phyloP scores from a whole-genome alignment of 2,113 vertebrate species.

The Bucco capensis region DNA sequence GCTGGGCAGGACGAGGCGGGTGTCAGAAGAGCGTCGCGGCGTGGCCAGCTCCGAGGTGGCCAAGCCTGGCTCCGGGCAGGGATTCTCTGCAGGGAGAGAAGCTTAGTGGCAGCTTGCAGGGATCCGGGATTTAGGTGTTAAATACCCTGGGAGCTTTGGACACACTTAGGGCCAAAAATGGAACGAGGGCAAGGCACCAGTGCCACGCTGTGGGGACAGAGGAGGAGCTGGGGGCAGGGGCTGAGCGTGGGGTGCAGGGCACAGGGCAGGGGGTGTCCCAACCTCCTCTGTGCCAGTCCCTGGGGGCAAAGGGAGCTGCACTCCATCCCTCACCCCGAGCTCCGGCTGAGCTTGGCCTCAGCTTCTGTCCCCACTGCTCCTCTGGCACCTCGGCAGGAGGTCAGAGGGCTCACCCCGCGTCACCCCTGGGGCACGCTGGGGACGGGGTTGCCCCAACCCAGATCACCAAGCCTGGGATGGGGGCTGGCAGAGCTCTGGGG shows the following conservation, averaged over 20 bases:
- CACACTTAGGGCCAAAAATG: conserved; percentile 23
- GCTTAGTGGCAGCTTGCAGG: conserved; percentile 9
- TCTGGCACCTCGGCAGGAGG: not conserved
- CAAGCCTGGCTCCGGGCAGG: not conserved
- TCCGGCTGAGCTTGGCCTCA: not conserved
- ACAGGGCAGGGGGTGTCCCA: not conserved
- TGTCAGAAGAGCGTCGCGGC: accelerated
- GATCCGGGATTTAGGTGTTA: conserved; percentile 28
- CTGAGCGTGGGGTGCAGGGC: not conserved
- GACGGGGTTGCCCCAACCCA: too few relatives aligned
- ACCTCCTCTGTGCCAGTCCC: not conserved
- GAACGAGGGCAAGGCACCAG: not conserved
- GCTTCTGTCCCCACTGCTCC: not conserved
- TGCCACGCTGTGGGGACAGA: accelerated
- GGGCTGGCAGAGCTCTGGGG: not conserved
- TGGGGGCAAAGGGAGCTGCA: too few relatives aligned
- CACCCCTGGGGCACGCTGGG: too few relatives aligned
- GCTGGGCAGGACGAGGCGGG: not conserved
- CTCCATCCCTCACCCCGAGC: accelerated
- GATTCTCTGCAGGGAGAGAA: not conserved
- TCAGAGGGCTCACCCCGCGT: too few relatives aligned
- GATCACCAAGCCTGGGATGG: not conserved
- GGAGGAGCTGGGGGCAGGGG: accelerated
- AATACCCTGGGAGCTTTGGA: not conserved
- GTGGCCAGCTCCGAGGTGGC: not conserved